These are phyloP conservation scores for Hyperoplus immaculatus DNA, from an alignment of 2,797 vertebrate genomes.

Conservation along the genomic window DNA sequence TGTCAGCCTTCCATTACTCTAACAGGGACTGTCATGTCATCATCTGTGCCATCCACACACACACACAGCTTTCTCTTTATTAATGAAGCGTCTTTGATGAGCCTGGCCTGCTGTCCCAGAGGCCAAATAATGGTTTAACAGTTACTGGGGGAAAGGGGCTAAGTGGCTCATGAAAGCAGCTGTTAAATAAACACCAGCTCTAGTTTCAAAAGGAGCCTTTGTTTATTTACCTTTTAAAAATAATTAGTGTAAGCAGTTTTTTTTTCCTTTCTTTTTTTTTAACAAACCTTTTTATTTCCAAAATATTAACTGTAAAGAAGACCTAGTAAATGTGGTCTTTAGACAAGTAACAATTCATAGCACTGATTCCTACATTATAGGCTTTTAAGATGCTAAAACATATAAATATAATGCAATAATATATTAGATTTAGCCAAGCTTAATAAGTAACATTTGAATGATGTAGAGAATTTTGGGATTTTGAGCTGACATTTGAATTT, in stretches of 20 bases:
- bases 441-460: too few relatives aligned
- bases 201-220: constrained; percentile 44
- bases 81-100: constrained; percentile 80
- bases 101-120: constrained; percentile 58
- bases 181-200: constrained; percentile 82
- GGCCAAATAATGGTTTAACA: constrained; percentile 76
- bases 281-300: constrained; percentile 21
- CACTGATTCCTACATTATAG: not conserved
- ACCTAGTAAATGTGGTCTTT: not conserved
- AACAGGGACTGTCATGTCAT: constrained; percentile 61
- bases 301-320: constrained; percentile 3
- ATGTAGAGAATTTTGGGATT: too few relatives aligned
- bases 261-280: constrained; percentile 43
- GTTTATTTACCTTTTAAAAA: constrained; percentile 50
- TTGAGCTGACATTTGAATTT: too few relatives aligned
- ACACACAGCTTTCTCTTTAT: constrained; percentile 60
- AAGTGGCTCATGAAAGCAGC: constrained; percentile 80
- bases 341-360: not conserved
- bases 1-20: constrained; percentile 70
- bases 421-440: not conserved
- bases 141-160: constrained; percentile 72
- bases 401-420: not conserved
- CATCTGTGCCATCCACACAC: constrained; percentile 51
- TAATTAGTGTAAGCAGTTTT: constrained; percentile 51
- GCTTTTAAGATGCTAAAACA: not conserved